Percentiles rank a stretch among this genome's conserved stretches.
These are phyloP conservation scores for Columbina picui DNA, from an alignment of 2,113 vertebrate species.

Conservation along the genomic window DNA sequence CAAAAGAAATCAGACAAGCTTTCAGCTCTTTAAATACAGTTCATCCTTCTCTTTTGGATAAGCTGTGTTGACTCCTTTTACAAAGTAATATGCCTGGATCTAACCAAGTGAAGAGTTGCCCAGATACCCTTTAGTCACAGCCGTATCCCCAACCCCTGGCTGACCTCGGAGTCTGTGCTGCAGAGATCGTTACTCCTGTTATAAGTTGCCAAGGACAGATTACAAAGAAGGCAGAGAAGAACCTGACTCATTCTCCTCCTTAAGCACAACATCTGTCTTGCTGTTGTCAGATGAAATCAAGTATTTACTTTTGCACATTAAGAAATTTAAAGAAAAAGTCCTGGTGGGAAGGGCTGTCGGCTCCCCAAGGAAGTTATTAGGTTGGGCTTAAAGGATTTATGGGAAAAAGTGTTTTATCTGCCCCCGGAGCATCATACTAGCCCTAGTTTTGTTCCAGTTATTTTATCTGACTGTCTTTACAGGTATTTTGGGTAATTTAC, in stretches of 20 bases:
- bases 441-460: not conserved
- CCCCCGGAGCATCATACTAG: not conserved
- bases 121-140: not conserved
- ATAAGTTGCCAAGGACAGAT: not conserved
- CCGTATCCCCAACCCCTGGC: not conserved
- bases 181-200: not conserved
- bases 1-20: not conserved
- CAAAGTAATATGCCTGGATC: not conserved
- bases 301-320: not conserved
- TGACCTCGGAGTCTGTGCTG: not conserved
- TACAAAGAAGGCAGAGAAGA: not conserved
- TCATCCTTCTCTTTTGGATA: not conserved
- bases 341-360: not conserved
- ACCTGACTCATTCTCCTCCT: not conserved
- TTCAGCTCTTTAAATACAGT: not conserved
- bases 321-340: not conserved
- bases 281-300: not conserved
- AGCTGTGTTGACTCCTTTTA: not conserved
- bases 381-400: not conserved
- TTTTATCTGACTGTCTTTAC: not conserved
- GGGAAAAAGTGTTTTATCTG: not conserved
- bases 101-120: not conserved
- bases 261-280: slow-evolving; percentile 4
- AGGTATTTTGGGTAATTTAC: not conserved
- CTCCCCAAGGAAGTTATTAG: not conserved